Conservation (phyloP, 2,113 vertebrate species). For the Hippocampus guttulatus region DNA sequence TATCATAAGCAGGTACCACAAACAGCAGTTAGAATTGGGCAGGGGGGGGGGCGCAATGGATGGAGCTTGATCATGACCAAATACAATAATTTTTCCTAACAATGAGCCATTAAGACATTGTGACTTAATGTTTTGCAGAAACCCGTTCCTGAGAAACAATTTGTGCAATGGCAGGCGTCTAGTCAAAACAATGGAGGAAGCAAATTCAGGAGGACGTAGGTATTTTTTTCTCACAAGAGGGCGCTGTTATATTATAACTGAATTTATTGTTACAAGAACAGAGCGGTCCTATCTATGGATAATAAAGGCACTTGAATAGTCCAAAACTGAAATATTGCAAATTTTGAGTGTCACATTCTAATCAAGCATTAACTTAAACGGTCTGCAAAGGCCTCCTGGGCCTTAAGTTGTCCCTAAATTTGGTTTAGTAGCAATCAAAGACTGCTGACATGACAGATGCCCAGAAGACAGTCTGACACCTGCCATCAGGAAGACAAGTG, state of each 20-base stretch:
- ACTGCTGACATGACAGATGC: too few species aligned
- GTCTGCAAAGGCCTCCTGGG: too few species aligned
- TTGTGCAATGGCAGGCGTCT: constrained; percentile 30
- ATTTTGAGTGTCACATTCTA: too few species aligned
- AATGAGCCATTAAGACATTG: neutral
- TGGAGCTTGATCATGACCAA: neutral
- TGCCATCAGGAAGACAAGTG: too few species aligned
- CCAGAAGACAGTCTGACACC: too few species aligned
- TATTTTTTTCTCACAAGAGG: neutral
- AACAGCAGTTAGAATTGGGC: too few species aligned
- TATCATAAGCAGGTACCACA: too few species aligned
- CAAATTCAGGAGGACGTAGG: constrained; percentile 10
- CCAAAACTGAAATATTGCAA: too few species aligned
- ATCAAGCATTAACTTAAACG: too few species aligned
- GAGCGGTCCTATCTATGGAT: neutral
- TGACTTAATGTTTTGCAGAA: constrained; percentile 18
- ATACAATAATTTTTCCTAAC: neutral
- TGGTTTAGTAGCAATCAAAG: too few species aligned
- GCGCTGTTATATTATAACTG: neutral
- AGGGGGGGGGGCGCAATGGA: neutral
- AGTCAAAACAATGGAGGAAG: neutral
- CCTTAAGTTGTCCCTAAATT: too few species aligned
- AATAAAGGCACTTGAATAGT: neutral
- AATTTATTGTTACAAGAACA: too few species aligned
- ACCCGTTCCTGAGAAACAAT: constrained; percentile 13